These are phyloP conservation scores for Drosophila tropicalis DNA, from an alignment of 1,140 invertebrate species.

Conservation along the genomic window DNA sequence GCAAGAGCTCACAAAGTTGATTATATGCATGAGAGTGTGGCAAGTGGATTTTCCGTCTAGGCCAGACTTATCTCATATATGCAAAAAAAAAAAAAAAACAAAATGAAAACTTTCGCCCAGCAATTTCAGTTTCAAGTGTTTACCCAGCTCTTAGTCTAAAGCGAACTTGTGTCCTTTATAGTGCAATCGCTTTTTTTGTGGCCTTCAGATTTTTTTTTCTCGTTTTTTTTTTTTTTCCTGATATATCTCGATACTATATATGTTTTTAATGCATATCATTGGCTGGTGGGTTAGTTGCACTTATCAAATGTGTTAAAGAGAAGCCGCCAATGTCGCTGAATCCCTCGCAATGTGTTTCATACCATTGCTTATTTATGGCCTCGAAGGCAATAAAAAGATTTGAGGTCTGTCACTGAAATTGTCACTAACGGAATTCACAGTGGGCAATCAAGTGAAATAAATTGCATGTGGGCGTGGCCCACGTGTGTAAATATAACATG, in stretches of 20 bases:
- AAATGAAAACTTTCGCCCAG: not conserved
- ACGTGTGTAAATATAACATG: slow-evolving; percentile 4
- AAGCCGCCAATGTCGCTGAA: slow-evolving; percentile 3
- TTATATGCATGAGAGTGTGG: slow-evolving; percentile 4
- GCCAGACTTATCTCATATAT: slow-evolving; percentile 31
- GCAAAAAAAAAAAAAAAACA: not conserved
- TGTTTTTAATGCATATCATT: not conserved
- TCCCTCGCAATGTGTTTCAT: not conserved
- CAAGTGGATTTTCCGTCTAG: slow-evolving; percentile 39
- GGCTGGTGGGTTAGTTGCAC: not conserved
- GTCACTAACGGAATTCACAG: slow-evolving; percentile 4
- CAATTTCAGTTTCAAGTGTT: slow-evolving; percentile 45
- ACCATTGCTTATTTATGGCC: slow-evolving; percentile 36
- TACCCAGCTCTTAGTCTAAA: slow-evolving; percentile 38
- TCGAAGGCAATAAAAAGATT: slow-evolving; percentile 39
- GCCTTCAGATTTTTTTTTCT: not conserved
- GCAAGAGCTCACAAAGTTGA: slow-evolving; percentile 1
- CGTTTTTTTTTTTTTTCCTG: not conserved
- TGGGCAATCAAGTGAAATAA: slow-evolving; percentile 35
- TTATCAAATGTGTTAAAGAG: slow-evolving; percentile 2
- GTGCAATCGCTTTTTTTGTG: slow-evolving; percentile 14
- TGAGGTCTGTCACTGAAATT: slow-evolving; percentile 42
- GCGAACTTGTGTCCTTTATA: slow-evolving; percentile 18
- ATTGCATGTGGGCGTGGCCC: not conserved
- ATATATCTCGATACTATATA: slow-evolving; percentile 26